Percentiles rank a stretch among this genome's conserved stretches.
Conservation (phyloP, 2,888 invertebrate species). For the Lasioglossum morio region DNA sequence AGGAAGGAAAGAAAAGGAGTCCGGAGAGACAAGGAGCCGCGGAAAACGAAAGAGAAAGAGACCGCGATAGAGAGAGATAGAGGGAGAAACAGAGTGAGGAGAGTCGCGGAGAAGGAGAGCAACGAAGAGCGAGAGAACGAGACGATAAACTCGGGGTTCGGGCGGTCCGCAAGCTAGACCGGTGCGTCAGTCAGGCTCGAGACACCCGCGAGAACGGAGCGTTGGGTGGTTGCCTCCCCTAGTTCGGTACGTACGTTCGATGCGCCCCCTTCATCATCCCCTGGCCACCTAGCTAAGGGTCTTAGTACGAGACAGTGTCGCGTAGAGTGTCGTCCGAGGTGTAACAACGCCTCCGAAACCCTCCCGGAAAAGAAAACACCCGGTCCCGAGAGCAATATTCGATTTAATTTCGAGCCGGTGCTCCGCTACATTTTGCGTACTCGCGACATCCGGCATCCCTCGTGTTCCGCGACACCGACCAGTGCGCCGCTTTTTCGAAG, state of each 20-base stretch:
- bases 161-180: conserved; percentile 62
- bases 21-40: not conserved
- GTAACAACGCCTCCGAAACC: conserved; percentile 28
- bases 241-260: conserved; percentile 64
- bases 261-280: conserved; percentile 61
- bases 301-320: conserved; percentile 65
- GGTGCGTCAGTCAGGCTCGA: conserved; percentile 81
- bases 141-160: conserved; percentile 53
- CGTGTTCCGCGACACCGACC: conserved; percentile 36
- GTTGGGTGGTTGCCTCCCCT: conserved; percentile 66
- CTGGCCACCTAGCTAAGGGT: conserved; percentile 56
- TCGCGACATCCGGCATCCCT: not conserved
- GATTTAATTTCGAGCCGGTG: not conserved
- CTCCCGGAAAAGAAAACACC: not conserved
- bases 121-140: conserved; percentile 23
- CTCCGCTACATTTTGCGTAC: not conserved
- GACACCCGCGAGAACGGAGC: conserved; percentile 77
- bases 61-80: not conserved
- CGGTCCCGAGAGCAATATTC: not conserved
- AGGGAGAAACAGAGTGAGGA: conserved; percentile 1
- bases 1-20: conserved; percentile 23
- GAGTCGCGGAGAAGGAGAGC: conserved; percentile 9
- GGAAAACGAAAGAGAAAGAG: conserved; percentile 2
- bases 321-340: conserved; percentile 62
- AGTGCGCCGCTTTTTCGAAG: conserved; percentile 39